Evolutionary conservation across 2,797 vertebrate species (phyloP), one percentile per base, ranked within the genome.

Genomic region (Danio choprae): DNA sequence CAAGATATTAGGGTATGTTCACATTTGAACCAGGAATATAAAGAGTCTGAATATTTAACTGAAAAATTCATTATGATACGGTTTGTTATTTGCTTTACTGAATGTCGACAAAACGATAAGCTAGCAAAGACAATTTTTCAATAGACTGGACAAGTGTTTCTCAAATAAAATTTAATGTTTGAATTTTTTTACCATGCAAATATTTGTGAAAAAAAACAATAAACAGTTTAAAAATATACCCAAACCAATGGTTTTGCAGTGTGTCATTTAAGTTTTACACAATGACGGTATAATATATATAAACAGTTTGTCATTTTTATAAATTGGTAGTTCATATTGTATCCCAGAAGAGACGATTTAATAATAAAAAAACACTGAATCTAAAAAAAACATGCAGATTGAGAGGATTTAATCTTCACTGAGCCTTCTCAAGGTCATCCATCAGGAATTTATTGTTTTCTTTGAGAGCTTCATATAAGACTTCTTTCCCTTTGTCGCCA

Each of bases 401-500:
- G 64, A 48, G 15, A 44, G 11, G 18, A 67, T 20, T 20, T 55
- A 4, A 43, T 46, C 2, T 7, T 69, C 16, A 38, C 5, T 3
- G 5, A 62, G 8, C 43, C 13, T 13, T 13, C 6, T 59, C 79
- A 18, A 94, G 87, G 0, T 91, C 88, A 0, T 38, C 0, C 1
- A 91, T 63, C 6, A 94, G 87, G 4, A 0, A 55, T 0, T 0
- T 0, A 29, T 92, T 74, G 0, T 44, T 1, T 0, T 58, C 0
- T 68, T 38, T 36, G n/a, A 94, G 89, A 38, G n/a, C 56, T 0
- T 65, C 0, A 13, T 77, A 87, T 63, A 94, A 87, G 46, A 53
- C 0, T 0, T 87, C 9, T 86, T 87, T 92, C 53, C 82, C 11
- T 2, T 0, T 2, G 3, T 5, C 0, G 1, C 16, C 8, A 9